phyloP scores from a whole-genome alignment of 2,888 invertebrate species.

The Lepidochrysops patricia region DNA sequence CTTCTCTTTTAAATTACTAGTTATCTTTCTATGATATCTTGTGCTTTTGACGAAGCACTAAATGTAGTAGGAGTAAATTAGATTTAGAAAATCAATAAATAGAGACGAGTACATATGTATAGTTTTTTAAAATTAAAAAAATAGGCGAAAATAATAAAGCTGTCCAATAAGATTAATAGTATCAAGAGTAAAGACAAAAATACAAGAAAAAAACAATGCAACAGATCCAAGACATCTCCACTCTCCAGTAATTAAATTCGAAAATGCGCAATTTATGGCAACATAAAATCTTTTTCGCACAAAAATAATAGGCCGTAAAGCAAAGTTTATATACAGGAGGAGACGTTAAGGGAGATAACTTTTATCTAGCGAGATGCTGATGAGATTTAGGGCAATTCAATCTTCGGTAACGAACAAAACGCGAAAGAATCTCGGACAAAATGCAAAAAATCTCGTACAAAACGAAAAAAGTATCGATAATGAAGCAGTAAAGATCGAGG shows the following conservation, averaged over 20 bases:
- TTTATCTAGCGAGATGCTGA: slow-evolving; percentile 7
- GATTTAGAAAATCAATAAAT: no score
- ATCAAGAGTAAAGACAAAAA: background rate
- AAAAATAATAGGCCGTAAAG: slow-evolving; percentile 1
- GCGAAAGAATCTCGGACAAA: slow-evolving; percentile 17
- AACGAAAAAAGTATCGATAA: slow-evolving; percentile 58
- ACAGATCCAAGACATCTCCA: no score
- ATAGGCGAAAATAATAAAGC: no score
- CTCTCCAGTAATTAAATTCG: background rate
- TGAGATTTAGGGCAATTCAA: slow-evolving; percentile 11
- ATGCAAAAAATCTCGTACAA: slow-evolving; percentile 41
- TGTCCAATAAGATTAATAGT: no score
- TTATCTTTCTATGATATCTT: no score
- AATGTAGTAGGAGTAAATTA: no score
- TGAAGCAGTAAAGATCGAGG: slow-evolving; percentile 56
- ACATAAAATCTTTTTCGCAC: slow-evolving; percentile 4
- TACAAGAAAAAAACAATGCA: background rate
- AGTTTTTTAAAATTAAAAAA: no score
- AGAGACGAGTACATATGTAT: no score
- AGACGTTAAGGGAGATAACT: background rate
- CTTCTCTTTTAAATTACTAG: no score
- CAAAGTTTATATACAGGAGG: background rate
- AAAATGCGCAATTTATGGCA: background rate
- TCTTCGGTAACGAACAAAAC: slow-evolving; percentile 10
- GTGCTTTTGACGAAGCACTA: no score